Conservation (phyloP, 1,140 invertebrate species). For the Drosophila auraria region DNA sequence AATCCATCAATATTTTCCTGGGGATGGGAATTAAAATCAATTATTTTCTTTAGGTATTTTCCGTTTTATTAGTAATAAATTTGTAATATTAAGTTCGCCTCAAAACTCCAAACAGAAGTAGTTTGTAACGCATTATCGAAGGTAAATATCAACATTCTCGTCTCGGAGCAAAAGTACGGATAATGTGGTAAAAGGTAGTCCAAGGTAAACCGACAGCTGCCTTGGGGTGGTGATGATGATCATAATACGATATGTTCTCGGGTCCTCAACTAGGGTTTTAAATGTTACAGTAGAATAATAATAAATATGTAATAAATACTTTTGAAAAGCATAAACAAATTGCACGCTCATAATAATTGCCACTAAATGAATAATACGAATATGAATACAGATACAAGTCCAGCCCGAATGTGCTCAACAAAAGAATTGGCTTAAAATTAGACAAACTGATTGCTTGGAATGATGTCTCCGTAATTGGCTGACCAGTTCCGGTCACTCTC, state of each 20-base stretch:
- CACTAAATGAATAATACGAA: conserved; percentile 64
- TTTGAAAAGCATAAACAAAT: conserved; percentile 82
- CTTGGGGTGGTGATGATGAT: conserved; percentile 38
- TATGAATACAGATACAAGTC: conserved; percentile 48
- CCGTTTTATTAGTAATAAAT: conserved; percentile 66
- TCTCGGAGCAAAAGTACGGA: conserved; percentile 29
- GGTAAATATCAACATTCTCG: conserved; percentile 53
- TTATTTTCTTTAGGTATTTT: conserved; percentile 19
- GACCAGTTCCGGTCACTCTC: conserved; percentile 54
- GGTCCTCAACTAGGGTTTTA: conserved; percentile 39
- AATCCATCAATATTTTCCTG: neutral
- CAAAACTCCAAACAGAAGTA: conserved; percentile 48
- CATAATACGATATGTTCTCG: conserved; percentile 77
- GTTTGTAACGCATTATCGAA: conserved; percentile 29
- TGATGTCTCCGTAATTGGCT: conserved; percentile 65
- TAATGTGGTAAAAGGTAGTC: conserved; percentile 43
- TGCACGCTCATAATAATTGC: conserved; percentile 78
- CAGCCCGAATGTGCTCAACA: conserved; percentile 49
- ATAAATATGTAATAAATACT: conserved; percentile 80
- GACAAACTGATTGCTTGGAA: conserved; percentile 66
- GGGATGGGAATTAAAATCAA: neutral
- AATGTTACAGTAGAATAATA: conserved; percentile 61
- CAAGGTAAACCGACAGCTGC: conserved; percentile 18
- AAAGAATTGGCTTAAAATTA: conserved; percentile 66
- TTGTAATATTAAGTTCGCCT: conserved; percentile 46